Evolutionary conservation across 2,797 vertebrate species (phyloP), one percentile per base, ranked within the genome.

Genomic region (Chromis chromis): DNA sequence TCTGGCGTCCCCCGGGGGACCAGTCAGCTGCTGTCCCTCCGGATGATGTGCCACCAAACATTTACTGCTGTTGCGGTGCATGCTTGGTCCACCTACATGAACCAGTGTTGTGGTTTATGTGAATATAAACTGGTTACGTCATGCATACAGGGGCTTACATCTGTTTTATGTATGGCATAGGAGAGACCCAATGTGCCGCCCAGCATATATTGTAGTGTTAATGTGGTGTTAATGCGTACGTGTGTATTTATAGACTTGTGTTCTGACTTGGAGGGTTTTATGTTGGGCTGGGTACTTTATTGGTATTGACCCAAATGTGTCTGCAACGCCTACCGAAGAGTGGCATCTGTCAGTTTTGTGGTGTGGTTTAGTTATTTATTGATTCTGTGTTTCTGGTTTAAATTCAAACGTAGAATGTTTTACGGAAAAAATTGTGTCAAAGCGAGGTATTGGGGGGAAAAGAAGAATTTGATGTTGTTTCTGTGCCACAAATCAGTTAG

Each of bases 11-110:
- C 61, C 33, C 58, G 49, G 36, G 60, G 74, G 52, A 72, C 56
- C 77, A 53, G 33, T 81, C 69, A 73, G 81, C 84, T 73, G 76
- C 68, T 74, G 75, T 70, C 81, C 70, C 27, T 28, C 76, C 81
- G 66, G 50, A 78, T 59, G 39, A 76, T 59, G 70, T 82, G 69
- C 74, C 83, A 78, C 73, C 55, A 49, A 11, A 69, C 70, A 33
- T 60, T 64, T 65, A 74, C 74, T 46, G 31, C 60, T 74, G 53
- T 55, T 63, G 59, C 46, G 61, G 33, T 44, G 64, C 54, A 58
- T 56, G 22, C 40, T 74, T 25, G 17, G 33, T 60, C 49, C 59
- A 72, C 33, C 75, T 74, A 58, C 44, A 72, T 63, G 19, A 59
- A 76, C 82, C 36, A 57, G 1, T 39, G 50, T 46, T 76, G 56